Conservation (phyloP, 2,888 invertebrate genomes). For the Pandemis heparana region DNA sequence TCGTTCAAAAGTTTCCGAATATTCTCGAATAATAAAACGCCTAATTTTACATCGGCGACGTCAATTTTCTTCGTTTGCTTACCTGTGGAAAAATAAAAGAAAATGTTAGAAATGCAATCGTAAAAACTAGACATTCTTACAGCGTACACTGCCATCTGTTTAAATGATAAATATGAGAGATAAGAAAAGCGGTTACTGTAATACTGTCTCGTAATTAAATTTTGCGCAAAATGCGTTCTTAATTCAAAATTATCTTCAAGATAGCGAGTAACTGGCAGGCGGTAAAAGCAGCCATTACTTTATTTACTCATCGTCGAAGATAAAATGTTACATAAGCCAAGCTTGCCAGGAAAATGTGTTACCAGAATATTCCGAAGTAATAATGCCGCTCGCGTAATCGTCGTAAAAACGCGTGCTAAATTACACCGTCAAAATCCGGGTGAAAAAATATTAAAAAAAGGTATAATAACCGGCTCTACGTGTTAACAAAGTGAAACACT, state of each 20-base stretch:
- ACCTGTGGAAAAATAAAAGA: slow-evolving; percentile 30
- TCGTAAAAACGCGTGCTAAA: slow-evolving; percentile 33
- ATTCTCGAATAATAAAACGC: slow-evolving; percentile 25
- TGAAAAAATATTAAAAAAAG: slow-evolving; percentile 36
- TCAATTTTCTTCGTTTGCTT: slow-evolving; percentile 19
- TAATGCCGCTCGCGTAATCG: slow-evolving; percentile 28
- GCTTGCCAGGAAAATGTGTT: slow-evolving; percentile 14
- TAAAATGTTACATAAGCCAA: slow-evolving; percentile 21
- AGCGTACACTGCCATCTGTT: neutral
- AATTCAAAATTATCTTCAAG: slow-evolving; percentile 11
- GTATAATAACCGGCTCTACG: slow-evolving; percentile 53
- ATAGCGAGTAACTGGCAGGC: slow-evolving; percentile 11
- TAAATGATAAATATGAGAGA: neutral
- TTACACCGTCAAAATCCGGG: slow-evolving; percentile 34
- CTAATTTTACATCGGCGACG: neutral
- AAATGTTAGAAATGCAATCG: neutral
- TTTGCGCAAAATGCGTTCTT: slow-evolving; percentile 10
- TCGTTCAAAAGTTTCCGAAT: slow-evolving; percentile 35
- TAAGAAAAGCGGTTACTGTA: too few species aligned
- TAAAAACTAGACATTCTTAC: neutral
- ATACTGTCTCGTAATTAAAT: slow-evolving; percentile 5
- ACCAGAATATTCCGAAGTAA: slow-evolving; percentile 25
- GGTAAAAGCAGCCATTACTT: slow-evolving; percentile 14
- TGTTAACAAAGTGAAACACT: slow-evolving; percentile 58
- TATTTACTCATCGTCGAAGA: slow-evolving; percentile 30